Percentiles rank a stretch among this genome's conserved stretches.
These are phyloP conservation scores for Vultur gryphus DNA, from an alignment of 2,797 vertebrate species.

Conservation along the genomic window DNA sequence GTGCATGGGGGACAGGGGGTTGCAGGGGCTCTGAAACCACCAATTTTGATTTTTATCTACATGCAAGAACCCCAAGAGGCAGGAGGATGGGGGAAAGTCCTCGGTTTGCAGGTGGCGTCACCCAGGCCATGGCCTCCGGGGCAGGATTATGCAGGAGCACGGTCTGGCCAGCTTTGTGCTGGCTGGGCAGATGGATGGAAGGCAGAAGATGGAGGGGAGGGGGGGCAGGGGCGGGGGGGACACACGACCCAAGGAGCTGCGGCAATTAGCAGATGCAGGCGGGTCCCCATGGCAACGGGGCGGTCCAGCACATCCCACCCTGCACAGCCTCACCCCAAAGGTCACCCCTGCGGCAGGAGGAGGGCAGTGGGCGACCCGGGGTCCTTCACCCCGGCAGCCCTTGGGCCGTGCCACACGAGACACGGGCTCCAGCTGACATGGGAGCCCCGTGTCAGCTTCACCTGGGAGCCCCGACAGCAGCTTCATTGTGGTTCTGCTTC, in stretches of 20 bases:
- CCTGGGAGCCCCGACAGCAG: background rate
- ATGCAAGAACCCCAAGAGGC: rapidly evolving
- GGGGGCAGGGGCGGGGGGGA: rapidly evolving
- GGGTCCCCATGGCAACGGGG: background rate
- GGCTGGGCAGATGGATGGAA: background rate
- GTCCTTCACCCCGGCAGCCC: background rate
- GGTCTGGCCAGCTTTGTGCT: background rate
- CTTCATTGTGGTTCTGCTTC: background rate
- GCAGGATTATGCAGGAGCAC: background rate
- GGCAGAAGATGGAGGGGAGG: no score
- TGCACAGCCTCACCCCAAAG: background rate
- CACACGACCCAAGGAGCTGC: background rate
- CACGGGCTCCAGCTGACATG: rapidly evolving
- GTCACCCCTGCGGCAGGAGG: background rate
- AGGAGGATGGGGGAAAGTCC: background rate
- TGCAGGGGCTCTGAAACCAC: background rate
- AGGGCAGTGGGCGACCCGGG: rapidly evolving
- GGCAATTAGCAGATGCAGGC: background rate
- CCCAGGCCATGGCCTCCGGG: background rate
- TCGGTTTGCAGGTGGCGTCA: background rate
- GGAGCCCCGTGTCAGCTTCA: background rate
- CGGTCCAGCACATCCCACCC: background rate
- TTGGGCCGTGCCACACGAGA: rapidly evolving
- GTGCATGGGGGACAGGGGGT: rapidly evolving
- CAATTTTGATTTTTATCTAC: rapidly evolving